Evolutionary conservation across 2,797 vertebrate genomes (phyloP), one percentile per base, ranked within the genome.

Genomic region (Halcyon smyrnensis): DNA sequence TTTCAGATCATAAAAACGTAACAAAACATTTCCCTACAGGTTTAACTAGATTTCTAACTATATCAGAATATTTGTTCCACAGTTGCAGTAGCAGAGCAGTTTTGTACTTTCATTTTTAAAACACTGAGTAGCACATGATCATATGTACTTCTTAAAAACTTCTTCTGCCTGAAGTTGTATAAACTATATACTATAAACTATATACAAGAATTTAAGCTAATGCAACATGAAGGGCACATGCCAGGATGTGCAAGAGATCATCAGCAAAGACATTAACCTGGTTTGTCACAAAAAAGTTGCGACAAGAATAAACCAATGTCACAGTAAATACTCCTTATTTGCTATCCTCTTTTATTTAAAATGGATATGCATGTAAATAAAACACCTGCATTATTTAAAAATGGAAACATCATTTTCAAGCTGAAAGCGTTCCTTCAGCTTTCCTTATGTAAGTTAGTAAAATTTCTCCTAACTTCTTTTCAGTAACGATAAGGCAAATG

Each of bases 91-190:
- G 15, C 27, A 37, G 27, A 73, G 32, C 3, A 57, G 45, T 56
- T 89, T n/a, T 51, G 24, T 51, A 36, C 8, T 73, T 90, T 30
- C 11, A 43, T 84, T 93, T 76, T 25, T 23, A 91, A 87, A 91
- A 48, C 34, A 64, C 0, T 0, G 7, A 78, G 59, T 46, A 64
- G 20, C 0, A 8, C 5, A 17, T 24, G 25, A 46, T 20, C 14
- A 1, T n/a, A 30, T 12, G 2, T 12, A 37, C 59, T 63, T 74
- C 21, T 70, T 45, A 50, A 80, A 90, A 91, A 10, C 0, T 17
- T 9, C 11, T 82, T 65, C 48, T 64, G 34, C 8, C 14, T 48
- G 43, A 56, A 63, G 24, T 46, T 68, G 30, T 20, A 76, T 16
- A 70, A 89, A 8, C 23, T 53, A 50, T 16, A 36, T 34, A 30